A percentile compares a stretch with the other conserved stretches of the same genome.
phyloP scores from a whole-genome alignment of 2,797 vertebrate species.

The Pitangus sulphuratus region DNA sequence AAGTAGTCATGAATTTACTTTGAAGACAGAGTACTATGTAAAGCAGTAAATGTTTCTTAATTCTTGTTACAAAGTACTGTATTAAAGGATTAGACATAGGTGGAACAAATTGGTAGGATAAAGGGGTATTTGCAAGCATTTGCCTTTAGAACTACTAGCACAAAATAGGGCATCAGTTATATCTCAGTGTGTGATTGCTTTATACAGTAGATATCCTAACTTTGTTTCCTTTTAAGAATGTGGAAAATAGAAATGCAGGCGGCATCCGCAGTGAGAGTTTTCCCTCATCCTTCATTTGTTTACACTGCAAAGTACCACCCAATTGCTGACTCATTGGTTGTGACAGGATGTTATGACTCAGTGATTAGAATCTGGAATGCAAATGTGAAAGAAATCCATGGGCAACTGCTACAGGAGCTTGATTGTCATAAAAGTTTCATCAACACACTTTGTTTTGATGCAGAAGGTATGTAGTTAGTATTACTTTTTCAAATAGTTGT shows the following conservation, averaged over 20 bases:
- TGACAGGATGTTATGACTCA: slow-evolving; percentile 91
- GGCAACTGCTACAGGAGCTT: slow-evolving; percentile 89
- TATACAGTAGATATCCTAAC: not conserved
- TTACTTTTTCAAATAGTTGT: not conserved
- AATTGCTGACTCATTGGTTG: slow-evolving; percentile 81
- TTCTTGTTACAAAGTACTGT: not conserved
- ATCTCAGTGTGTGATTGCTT: not conserved
- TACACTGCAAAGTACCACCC: slow-evolving; percentile 93
- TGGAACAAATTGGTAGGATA: not conserved
- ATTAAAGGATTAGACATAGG: not conserved
- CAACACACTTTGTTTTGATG: slow-evolving; percentile 92
- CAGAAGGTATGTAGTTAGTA: slow-evolving; percentile 82
- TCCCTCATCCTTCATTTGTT: slow-evolving; percentile 94
- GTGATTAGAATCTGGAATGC: slow-evolving; percentile 90
- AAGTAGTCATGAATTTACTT: not conserved
- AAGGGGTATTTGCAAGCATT: not conserved
- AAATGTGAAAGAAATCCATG: slow-evolving; percentile 83
- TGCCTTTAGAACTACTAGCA: not conserved
- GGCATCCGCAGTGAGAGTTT: slow-evolving; percentile 84
- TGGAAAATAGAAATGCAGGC: slow-evolving; percentile 87
- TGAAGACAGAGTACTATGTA: not conserved
- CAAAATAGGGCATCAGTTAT: not conserved
- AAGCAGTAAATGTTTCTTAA: not conserved
- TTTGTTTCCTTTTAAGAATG: slow-evolving; percentile 80
- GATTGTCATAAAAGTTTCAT: slow-evolving; percentile 91